Base-by-base conservation (phyloP, 2,797 vertebrate species). In the Sciurus carolinensis region DNA sequence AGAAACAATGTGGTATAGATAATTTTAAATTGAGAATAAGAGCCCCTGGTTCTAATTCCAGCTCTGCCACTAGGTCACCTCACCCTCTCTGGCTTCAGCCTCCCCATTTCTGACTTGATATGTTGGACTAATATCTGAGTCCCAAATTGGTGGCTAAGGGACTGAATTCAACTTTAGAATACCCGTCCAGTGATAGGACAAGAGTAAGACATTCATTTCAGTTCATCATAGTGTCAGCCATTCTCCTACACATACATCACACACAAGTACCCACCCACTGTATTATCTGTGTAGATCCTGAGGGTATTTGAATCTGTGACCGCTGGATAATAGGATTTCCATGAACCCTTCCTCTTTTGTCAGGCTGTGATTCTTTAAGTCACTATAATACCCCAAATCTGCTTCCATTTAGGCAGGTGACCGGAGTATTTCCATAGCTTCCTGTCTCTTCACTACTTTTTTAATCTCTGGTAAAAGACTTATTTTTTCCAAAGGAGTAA, bases 131-230 rank as follows among this genome's bases (percentile, higher is more conserved):
- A 92, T 62, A 30, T 42, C 42, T 79, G 7, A 81, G 44, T 88
- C 57, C n/a, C 3, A 82, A 79, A 86, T 87, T 86, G 33, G 44
- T 91, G 44, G 13, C 24, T 67, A 92, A 57, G 14, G 14, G 28
- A 54, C 50, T 93, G 28, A 87, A 82, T 95, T 90, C 24, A 76
- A 62, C 5, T 92, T 96, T 82, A 64, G 42, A 54, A 91, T 94
- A 80, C 24, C 81, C 7, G 90, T 96, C 26, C 54, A 44, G 30
- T n/a, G 24, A 18, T 54, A 24, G 7, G 57, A 91, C 24, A 18
- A 13, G 4, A 59, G 22, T 75, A 94, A 71, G 62, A 3, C 59
- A 69, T 90, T 88, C 42, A 87, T 64, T 90, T 11, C 36, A 47
- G 12, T 95, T 80, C 33, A 66, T 12, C 5, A 89, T 47, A 86